Evolutionary conservation across 2,797 vertebrate species (phyloP).

Genomic region (Urophycis tenuis): DNA sequence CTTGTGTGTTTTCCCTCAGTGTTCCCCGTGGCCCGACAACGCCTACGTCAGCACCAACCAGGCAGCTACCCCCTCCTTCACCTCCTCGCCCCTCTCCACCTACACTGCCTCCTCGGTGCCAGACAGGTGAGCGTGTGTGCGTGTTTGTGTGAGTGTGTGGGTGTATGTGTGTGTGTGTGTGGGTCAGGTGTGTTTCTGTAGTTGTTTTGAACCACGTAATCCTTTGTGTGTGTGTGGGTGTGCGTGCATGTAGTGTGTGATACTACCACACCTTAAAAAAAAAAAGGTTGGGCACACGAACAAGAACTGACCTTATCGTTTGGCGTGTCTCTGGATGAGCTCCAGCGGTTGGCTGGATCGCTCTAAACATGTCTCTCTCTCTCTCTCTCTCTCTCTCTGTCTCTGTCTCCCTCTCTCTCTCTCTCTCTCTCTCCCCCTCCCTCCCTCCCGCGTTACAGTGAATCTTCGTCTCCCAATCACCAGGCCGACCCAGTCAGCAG

Average conservation of each 20-base stretch:
- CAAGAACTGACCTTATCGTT: background rate
- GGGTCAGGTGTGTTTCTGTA: background rate
- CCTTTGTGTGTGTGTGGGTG: background rate
- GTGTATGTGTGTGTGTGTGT: background rate
- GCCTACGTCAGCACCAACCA: constrained; percentile 82
- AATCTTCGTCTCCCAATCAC: constrained; percentile 94
- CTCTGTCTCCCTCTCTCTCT: too few species aligned
- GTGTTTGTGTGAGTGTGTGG: too few species aligned
- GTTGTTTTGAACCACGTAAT: background rate
- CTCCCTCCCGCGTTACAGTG: constrained; percentile 63
- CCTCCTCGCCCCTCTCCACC: constrained; percentile 76
- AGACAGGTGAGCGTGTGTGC: constrained; percentile 76
- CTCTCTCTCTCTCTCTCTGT: background rate
- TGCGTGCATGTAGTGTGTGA: constrained; percentile 9
- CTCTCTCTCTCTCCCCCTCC: background rate
- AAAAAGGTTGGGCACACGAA: background rate
- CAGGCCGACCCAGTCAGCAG: constrained; percentile 82
- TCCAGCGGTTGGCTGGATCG: background rate
- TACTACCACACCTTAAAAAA: background rate
- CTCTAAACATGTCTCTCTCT: background rate
- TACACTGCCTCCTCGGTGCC: constrained; percentile 77
- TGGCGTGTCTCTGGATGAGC: background rate
- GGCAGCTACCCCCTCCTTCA: constrained; percentile 78
- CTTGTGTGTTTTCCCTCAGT: constrained; percentile 63
- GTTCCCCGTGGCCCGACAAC: constrained; percentile 89